Evolutionary conservation across 2,113 vertebrate genomes (phyloP).

Genomic region (Caracal caracal): DNA sequence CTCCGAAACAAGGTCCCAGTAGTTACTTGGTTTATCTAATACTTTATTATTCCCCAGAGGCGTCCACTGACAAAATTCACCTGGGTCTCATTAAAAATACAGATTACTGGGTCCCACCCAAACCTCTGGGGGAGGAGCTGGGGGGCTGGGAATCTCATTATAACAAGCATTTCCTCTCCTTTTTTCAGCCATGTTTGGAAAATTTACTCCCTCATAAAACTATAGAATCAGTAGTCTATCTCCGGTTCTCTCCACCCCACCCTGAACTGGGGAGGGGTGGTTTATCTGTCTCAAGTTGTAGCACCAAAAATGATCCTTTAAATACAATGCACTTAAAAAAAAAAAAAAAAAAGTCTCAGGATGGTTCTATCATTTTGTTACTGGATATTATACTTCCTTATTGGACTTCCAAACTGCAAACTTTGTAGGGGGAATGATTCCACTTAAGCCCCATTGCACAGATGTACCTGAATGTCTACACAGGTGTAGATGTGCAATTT

Average conservation of each 20-base stretch:
- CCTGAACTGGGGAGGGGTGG: neutral
- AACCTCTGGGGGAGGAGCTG: too few relatives aligned
- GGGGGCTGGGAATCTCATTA: neutral
- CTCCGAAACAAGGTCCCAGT: neutral
- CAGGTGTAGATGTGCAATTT: fast-evolving
- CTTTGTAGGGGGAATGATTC: neutral
- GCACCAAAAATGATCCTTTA: neutral
- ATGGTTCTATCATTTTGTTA: neutral
- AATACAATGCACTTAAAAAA: neutral
- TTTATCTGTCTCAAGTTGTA: neutral
- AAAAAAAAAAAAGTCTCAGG: neutral
- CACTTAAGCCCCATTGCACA: fast-evolving
- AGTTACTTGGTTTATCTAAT: neutral
- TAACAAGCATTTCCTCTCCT: neutral
- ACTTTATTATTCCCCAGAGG: neutral
- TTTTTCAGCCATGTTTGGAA: neutral
- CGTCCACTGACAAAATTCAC: neutral
- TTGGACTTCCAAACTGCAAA: neutral
- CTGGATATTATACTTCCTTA: neutral
- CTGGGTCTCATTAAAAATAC: neutral
- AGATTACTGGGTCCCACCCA: neutral
- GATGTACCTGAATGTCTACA: fast-evolving
- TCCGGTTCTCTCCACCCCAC: neutral
- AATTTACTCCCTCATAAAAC: neutral
- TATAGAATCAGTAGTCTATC: neutral